Evolutionary conservation across 2,888 invertebrate genomes (phyloP).

Genomic region (Lithophane ornitopus): DNA sequence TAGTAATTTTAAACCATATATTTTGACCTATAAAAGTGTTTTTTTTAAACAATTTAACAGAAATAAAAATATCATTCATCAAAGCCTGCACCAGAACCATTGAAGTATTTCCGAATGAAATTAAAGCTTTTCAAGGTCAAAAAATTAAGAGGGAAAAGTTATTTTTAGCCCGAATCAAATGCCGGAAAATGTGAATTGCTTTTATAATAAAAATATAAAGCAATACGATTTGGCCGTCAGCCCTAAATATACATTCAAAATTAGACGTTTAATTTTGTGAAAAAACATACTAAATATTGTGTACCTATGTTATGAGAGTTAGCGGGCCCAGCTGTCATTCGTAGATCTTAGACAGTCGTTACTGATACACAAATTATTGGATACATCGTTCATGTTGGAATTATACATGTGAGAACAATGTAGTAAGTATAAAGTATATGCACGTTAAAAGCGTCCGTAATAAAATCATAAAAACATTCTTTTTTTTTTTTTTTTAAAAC

Average conservation of each 20-base stretch:
- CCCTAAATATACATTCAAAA: conserved; percentile 39
- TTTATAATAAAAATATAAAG: neutral
- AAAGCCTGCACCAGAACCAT: neutral
- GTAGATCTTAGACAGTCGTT: neutral
- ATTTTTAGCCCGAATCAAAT: neutral
- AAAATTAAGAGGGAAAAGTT: neutral
- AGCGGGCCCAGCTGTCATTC: conserved; percentile 9
- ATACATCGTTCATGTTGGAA: too few species aligned
- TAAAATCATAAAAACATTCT: too few species aligned
- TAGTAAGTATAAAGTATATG: too few species aligned
- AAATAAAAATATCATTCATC: too few species aligned
- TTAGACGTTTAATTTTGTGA: conserved; percentile 52
- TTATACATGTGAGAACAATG: too few species aligned
- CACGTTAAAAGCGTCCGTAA: too few species aligned
- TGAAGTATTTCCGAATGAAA: neutral
- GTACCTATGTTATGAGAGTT: neutral
- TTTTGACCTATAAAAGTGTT: too few species aligned
- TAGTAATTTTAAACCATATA: too few species aligned
- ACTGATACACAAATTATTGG: neutral
- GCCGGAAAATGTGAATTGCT: conserved; percentile 14
- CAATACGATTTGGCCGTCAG: neutral
- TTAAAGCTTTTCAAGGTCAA: neutral
- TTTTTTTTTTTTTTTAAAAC: too few species aligned
- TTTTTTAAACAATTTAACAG: too few species aligned
- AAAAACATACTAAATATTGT: conserved; percentile 31